Percentiles rank a stretch among this genome's conserved stretches.
Evolutionary conservation across 53 echinoderm and acorn worm species (phyloP).

Genomic region (Holothuria scabra): DNA sequence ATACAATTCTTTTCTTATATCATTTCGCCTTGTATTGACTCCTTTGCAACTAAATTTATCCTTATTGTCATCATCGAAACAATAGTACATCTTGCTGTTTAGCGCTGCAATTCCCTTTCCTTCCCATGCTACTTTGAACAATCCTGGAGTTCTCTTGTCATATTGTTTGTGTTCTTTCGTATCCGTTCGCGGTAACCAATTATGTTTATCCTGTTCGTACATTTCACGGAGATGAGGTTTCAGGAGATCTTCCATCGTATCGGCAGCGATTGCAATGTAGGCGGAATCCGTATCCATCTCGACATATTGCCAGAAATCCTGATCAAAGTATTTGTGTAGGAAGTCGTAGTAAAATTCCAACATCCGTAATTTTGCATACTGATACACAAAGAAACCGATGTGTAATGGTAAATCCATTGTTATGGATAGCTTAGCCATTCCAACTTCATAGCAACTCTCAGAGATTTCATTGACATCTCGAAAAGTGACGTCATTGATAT

Average conservation of each 20-base stretch:
- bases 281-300: slow-evolving; percentile 35
- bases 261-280: too few species aligned
- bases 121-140: slow-evolving; percentile 67
- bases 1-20: slow-evolving; percentile 40
- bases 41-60: slow-evolving; percentile 77
- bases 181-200: slow-evolving; percentile 3
- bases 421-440: too few species aligned
- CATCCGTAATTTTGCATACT: too few species aligned
- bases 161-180: slow-evolving; percentile 24
- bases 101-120: slow-evolving; percentile 69
- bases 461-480: slow-evolving; percentile 24
- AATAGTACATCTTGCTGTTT: slow-evolving; percentile 61
- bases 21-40: slow-evolving; percentile 59
- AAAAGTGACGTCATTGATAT: slow-evolving; percentile 23
- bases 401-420: too few species aligned
- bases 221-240: slow-evolving; percentile 6
- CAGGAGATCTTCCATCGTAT: slow-evolving; percentile 30
- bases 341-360: too few species aligned
- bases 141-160: slow-evolving; percentile 71
- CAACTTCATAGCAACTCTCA: background rate
- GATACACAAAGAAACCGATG: too few species aligned
- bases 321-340: too few species aligned
- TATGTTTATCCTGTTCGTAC: background rate
- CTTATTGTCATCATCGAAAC: slow-evolving; percentile 25
- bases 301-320: background rate